phyloP scores from a whole-genome alignment of 2,888 invertebrate species.

The Pheosia gnoma region DNA sequence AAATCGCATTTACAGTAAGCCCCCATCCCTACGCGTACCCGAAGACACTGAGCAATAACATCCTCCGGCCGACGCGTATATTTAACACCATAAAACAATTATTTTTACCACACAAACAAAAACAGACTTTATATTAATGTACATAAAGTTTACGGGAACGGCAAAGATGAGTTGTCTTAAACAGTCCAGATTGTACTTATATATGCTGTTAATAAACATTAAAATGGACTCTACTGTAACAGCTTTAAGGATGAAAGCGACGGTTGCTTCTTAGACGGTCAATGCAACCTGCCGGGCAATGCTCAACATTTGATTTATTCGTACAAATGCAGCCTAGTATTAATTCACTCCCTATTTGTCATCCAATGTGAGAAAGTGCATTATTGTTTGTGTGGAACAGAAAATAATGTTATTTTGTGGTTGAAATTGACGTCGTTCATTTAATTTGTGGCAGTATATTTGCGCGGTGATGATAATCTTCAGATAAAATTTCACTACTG shows the following conservation, averaged over 20 bases:
- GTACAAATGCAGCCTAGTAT: constrained; percentile 64
- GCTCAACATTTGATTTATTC: constrained; percentile 71
- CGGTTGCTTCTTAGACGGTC: constrained; percentile 26
- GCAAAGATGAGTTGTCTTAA: constrained; percentile 19
- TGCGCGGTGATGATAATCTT: too few relatives aligned
- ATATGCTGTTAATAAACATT: constrained; percentile 10
- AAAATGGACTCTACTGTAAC: constrained; percentile 16
- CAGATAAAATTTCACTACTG: too few relatives aligned
- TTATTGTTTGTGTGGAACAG: constrained; percentile 67
- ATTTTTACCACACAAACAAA: neutral
- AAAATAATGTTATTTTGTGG: constrained; percentile 51
- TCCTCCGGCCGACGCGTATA: constrained; percentile 66
- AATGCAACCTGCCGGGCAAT: constrained; percentile 60
- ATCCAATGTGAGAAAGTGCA: constrained; percentile 76
- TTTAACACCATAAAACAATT: constrained; percentile 54
- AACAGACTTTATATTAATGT: neutral
- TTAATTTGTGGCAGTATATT: neutral
- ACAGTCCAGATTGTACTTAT: constrained; percentile 25
- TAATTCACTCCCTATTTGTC: constrained; percentile 79
- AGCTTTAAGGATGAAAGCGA: constrained; percentile 13
- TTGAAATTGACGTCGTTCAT: neutral
- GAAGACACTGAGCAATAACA: constrained; percentile 78
- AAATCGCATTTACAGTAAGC: constrained; percentile 35
- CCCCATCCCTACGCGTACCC: constrained; percentile 61
- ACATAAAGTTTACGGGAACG: constrained; percentile 11